Percentiles rank a stretch among this genome's conserved stretches.
Conservation (phyloP, 2,797 vertebrate species). For the Acropternis orthonyx region DNA sequence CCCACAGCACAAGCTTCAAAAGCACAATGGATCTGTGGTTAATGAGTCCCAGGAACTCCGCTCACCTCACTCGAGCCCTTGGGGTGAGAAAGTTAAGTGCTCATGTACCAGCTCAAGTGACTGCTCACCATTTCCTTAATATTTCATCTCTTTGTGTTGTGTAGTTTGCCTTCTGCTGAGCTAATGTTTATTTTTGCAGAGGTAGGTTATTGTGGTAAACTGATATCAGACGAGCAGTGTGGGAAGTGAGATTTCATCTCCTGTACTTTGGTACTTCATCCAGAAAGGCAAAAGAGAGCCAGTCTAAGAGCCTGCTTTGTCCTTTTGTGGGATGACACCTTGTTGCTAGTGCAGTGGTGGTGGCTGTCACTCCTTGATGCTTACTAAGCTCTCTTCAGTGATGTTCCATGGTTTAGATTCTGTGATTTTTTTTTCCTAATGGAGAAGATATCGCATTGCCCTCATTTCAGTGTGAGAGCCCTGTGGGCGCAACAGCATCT, state of each 20-base stretch:
- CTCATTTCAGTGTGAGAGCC: background rate
- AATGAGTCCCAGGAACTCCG: background rate
- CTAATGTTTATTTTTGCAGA: constrained; percentile 54
- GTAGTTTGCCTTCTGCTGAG: constrained; percentile 30
- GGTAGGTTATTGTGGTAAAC: constrained; percentile 34
- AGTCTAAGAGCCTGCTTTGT: background rate
- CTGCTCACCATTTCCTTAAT: constrained; percentile 51
- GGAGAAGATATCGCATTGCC: accelerated
- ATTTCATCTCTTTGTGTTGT: constrained; percentile 43
- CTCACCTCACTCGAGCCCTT: background rate
- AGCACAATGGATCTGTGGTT: constrained; percentile 40
- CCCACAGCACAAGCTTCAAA: background rate
- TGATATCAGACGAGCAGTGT: constrained; percentile 22
- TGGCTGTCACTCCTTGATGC: background rate
- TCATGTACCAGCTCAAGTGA: constrained; percentile 35
- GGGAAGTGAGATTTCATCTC: constrained; percentile 34
- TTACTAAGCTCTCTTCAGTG: background rate
- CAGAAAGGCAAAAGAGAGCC: background rate
- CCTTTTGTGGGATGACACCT: background rate
- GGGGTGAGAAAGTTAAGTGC: constrained; percentile 57
- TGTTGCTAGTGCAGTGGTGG: background rate
- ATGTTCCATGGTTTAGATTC: background rate
- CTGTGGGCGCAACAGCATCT: background rate
- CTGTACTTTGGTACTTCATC: background rate
- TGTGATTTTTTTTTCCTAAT: background rate